These are phyloP conservation scores for Cantharis rustica DNA, from an alignment of 2,888 invertebrate genomes.

Conservation along the genomic window DNA sequence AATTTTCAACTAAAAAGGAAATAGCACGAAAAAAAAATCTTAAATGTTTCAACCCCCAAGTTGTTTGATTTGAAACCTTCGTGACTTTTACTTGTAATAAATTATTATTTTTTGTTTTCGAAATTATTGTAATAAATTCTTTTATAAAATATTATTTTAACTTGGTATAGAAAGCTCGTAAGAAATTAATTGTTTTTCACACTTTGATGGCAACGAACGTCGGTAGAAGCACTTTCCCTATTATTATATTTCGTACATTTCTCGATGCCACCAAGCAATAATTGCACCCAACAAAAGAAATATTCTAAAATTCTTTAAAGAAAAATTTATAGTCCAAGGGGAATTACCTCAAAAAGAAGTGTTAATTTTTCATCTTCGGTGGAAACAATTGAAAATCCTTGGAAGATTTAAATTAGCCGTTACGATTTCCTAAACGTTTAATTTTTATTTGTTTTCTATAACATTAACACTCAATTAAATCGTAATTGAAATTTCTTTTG, in stretches of 20 bases:
- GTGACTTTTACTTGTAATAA: neutral
- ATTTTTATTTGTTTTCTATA: neutral
- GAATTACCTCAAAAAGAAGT: neutral
- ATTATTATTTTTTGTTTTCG: neutral
- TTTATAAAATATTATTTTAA: neutral
- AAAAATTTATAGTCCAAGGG: neutral
- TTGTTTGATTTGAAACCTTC: too few relatives aligned
- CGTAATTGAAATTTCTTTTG: neutral
- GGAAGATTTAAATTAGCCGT: neutral
- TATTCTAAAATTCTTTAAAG: neutral
- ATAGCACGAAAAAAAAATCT: neutral
- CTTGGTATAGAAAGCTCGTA: conserved; percentile 20
- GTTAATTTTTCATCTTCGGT: neutral
- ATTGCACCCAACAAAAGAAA: conserved; percentile 7
- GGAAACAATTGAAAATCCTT: neutral
- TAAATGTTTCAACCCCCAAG: neutral
- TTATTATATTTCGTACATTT: conserved; percentile 20
- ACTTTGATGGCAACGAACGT: conserved; percentile 10
- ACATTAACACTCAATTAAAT: neutral
- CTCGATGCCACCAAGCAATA: neutral
- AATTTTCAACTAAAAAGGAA: neutral
- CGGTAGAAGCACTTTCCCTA: conserved; percentile 17
- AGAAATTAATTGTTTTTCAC: conserved; percentile 21
- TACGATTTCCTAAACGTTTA: neutral
- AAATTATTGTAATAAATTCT: neutral